A percentile compares a stretch with the other conserved stretches of the same genome.
Conservation (phyloP, 1,140 invertebrate species). For the Heliothis virescens region DNA sequence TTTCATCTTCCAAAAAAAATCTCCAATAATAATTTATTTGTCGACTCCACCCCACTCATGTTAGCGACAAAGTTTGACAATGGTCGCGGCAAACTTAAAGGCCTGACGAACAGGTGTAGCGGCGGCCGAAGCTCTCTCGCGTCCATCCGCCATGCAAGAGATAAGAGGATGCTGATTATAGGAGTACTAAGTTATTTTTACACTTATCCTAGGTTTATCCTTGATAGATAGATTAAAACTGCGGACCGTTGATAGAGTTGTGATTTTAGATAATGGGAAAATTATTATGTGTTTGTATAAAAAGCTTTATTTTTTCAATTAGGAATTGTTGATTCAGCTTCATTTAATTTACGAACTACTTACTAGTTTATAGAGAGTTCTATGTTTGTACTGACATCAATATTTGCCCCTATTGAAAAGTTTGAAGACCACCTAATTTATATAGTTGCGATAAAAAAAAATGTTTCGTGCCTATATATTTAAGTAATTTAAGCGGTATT, state of each 20-base stretch:
- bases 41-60: conserved; percentile 51
- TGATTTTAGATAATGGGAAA: not conserved
- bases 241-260: not conserved
- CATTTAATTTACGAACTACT: too few species aligned
- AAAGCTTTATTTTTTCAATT: too few species aligned
- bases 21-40: not conserved
- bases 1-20: not conserved
- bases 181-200: conserved; percentile 27
- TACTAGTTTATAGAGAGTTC: too few species aligned
- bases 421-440: not conserved
- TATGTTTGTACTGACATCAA: too few species aligned
- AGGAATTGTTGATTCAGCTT: not conserved
- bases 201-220: conserved; percentile 33
- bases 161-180: conserved; percentile 39
- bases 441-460: not conserved
- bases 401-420: too few species aligned
- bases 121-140: conserved; percentile 55
- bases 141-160: conserved; percentile 40
- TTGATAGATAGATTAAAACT: conserved; percentile 14
- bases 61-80: conserved; percentile 68
- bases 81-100: conserved; percentile 71
- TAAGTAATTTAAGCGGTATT: too few species aligned
- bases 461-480: too few species aligned
- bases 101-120: conserved; percentile 74
- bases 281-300: not conserved